A percentile compares a stretch with the other conserved stretches of the same genome.
Conservation (phyloP, 2,888 invertebrate genomes). For the Allygus modestus region DNA sequence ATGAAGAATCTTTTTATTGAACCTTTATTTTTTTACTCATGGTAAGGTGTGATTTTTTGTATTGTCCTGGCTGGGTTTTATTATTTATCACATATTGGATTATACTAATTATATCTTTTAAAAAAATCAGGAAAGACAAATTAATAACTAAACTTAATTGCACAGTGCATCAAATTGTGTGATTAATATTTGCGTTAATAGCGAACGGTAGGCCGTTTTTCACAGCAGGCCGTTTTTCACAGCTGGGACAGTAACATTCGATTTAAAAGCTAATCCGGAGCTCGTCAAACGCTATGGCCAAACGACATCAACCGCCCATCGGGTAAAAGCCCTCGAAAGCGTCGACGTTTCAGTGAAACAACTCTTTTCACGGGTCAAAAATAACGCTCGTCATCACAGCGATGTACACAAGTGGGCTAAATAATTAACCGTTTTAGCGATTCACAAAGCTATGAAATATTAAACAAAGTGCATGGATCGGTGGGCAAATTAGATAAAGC, state of each 20-base stretch:
- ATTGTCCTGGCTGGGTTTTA: no score
- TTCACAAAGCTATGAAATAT: slow-evolving; percentile 35
- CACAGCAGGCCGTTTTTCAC: no score
- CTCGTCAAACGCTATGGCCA: slow-evolving; percentile 14
- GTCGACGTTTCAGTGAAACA: slow-evolving; percentile 23
- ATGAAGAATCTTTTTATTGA: no score
- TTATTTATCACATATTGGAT: no score
- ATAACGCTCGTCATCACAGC: neutral
- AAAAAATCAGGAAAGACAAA: no score
- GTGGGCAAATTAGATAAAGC: slow-evolving; percentile 37
- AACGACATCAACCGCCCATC: slow-evolving; percentile 39
- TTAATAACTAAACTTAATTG: no score
- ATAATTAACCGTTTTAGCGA: slow-evolving; percentile 13
- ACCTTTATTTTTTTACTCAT: no score
- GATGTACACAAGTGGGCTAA: neutral
- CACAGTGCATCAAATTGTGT: no score
- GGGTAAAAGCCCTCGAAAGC: neutral
- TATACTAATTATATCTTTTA: no score
- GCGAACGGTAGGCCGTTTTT: no score
- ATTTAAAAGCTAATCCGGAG: slow-evolving; percentile 1
- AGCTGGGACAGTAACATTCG: neutral
- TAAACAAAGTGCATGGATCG: slow-evolving; percentile 7
- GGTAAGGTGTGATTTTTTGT: no score
- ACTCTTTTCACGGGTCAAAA: slow-evolving; percentile 25
- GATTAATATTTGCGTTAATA: no score